Evolutionary conservation across 2,797 vertebrate genomes (phyloP).

Genomic region (Trematomus bernacchii): DNA sequence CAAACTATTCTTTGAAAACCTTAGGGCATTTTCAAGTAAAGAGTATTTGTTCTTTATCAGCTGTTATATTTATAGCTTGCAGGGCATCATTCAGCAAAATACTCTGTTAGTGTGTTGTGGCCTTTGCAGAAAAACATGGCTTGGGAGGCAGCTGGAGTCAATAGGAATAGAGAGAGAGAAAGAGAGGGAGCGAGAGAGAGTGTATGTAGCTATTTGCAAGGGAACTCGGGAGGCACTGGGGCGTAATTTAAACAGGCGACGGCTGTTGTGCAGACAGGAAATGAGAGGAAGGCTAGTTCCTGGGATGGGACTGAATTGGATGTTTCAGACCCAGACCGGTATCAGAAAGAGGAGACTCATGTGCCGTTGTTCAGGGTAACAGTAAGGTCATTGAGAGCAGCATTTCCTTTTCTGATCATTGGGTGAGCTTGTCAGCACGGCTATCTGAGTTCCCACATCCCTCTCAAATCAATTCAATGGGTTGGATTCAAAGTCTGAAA

Average conservation of each 20-base stretch:
- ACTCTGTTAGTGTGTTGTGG: conserved; percentile 81
- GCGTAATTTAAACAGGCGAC: conserved; percentile 99
- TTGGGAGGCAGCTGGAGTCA: conserved; percentile 56
- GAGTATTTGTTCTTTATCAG: conserved; percentile 78
- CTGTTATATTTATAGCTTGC: conserved; percentile 80
- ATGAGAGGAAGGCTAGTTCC: conserved; percentile 96
- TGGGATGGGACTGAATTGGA: conserved; percentile 96
- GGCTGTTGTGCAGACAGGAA: conserved; percentile 97
- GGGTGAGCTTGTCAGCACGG: conserved; percentile 73
- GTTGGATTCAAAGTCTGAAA: conserved; percentile 82
- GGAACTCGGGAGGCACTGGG: conserved; percentile 90
- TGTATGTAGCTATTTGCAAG: conserved; percentile 61
- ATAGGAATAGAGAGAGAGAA: conserved; percentile 29
- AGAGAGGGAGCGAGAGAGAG: conserved; percentile 25
- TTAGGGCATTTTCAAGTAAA: conserved; percentile 8
- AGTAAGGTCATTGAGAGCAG: conserved; percentile 96
- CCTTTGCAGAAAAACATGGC: conserved; percentile 85
- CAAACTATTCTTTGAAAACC: conserved; percentile 2
- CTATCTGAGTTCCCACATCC: conserved; percentile 86
- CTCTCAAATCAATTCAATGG: conserved; percentile 82
- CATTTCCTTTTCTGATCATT: conserved; percentile 84
- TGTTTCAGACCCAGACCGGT: conserved; percentile 93
- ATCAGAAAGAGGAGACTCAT: conserved; percentile 93
- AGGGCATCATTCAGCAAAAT: conserved; percentile 88
- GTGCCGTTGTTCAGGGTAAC: conserved; percentile 91